Evolutionary conservation across 2,113 vertebrate genomes (phyloP).

Genomic region (Alectura lathami): DNA sequence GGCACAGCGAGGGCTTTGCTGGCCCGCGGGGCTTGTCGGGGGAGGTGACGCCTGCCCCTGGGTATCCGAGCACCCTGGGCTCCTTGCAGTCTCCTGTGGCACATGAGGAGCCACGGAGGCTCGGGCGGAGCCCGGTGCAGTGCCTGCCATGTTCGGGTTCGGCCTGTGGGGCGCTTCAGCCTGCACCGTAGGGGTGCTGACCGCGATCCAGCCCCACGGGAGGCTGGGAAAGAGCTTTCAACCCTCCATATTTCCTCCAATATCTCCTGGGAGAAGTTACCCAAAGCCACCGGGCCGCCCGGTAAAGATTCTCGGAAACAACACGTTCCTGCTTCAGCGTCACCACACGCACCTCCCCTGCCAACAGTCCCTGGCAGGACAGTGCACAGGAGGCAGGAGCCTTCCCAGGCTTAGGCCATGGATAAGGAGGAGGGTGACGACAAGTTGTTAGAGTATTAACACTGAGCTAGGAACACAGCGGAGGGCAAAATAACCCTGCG

Average conservation of each 20-base stretch:
- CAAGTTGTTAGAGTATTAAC: accelerated
- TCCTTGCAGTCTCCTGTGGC: no score
- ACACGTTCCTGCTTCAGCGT: neutral
- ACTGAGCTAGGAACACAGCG: neutral
- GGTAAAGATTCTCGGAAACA: neutral
- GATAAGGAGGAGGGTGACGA: neutral
- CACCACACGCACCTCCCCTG: neutral
- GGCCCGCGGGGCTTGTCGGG: no score
- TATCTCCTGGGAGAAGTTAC: no score
- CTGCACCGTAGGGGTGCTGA: no score
- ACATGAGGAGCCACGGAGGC: no score
- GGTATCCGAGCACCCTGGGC: no score
- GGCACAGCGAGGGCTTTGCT: neutral
- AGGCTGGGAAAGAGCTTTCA: neutral
- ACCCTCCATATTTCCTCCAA: no score
- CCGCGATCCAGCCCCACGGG: neutral
- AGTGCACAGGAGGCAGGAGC: neutral
- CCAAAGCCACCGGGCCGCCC: accelerated
- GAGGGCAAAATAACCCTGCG: neutral
- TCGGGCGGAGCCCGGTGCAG: no score
- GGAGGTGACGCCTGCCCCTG: no score
- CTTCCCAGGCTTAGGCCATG: neutral
- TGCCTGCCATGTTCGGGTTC: no score
- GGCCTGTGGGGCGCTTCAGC: no score
- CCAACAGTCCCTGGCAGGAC: neutral